Base-by-base conservation (phyloP, 2,113 vertebrate genomes). In the Pithys albifrons region DNA sequence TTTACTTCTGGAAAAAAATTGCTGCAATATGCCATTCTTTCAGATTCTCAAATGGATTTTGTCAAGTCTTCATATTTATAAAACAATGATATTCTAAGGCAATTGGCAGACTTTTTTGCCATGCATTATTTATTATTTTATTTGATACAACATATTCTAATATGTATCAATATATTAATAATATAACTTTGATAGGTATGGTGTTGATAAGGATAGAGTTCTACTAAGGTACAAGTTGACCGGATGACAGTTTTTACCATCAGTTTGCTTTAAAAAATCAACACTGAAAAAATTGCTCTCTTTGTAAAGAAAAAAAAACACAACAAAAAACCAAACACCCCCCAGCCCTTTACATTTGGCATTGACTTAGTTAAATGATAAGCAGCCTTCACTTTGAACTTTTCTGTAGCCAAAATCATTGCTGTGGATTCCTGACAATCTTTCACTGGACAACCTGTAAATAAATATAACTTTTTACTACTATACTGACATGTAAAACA, bases 401-500 rank as follows among this genome's bases (percentile, higher is more conserved):
- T 91, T 82, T 78, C 19, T 78, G 46, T 97, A 98, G 98, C 97
- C 96, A 35, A 98, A 94, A 72, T 98, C 97, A 89, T 97, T 98
- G 87, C 94, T 97, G 80, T 97, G 97, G 55, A 98, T 95, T 88
- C 97, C 97, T 18, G 93, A 95, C 97, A 98, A 75, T 97, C 94
- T 20, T 92, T 52, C 52, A 94, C 49, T 51, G 97, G 98, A 12
- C 75, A 85, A 46, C 97, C 97, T 91, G 97, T 93, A 94, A 98
- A 98, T 80, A 98, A 97, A 87, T 97, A 97, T 49, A 98, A 87
- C 84, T 98, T 98, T 33, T 98, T 94, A 97, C 97, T 45, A 96
- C 94, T 75, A 98, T 15, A 55, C 55, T 77, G 52, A 77, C 73
- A 88, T 22, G 19, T n/a, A 85, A 94, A 91, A 24, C 49, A 67